Evolutionary conservation across 2,888 invertebrate genomes (phyloP), one percentile per base, ranked within the genome.

Genomic region (Hydriomena furcata): DNA sequence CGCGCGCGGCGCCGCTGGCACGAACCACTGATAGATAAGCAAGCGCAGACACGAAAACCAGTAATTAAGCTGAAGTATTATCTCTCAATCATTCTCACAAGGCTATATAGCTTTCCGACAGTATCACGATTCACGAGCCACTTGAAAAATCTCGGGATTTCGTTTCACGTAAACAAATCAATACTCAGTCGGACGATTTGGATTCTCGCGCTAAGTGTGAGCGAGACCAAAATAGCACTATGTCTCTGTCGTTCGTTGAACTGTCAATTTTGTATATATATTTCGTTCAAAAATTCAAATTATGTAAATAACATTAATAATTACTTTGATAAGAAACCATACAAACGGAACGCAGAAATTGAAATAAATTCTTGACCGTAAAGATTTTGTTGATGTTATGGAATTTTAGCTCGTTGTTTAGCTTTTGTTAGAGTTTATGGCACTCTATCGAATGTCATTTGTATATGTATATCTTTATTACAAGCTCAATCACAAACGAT

Each of bases 131-230:
- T 36, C 66, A 67, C 60, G 71, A 63, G 65, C 71, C 68, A 73
- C 69, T 69, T 64, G 57, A 70, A 70, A 74, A 73, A 71, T 76
- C 72, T 78, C 66, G 58, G 65, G 59, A 61, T 67, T 71, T 66
- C 60, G 59, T 61, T 72, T 76, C 78, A 82, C 81, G 87, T 87
- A 89, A 89, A 89, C 89, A 89, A 88, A 89, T 88, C 89, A 89
- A 89, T 88, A 88, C 83, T 23, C 23, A 6, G 63, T 65, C 65
- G 66, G 63, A 65, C 65, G 66, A 63, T 84, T 85, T 80, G 79
- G 81, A 47, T 49, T 52, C 44, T 37, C 52, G 78, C 75, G 76
- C 68, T 61, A 63, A 48, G 79, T 66, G 74, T 38, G 62, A 57
- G 79, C 38, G 52, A 58, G 55, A 30, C 8, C 35, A 7, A n/a